Evolutionary conservation across 92 coral and sea anemone genomes (phyloP).

Genomic region (Porites rus): DNA sequence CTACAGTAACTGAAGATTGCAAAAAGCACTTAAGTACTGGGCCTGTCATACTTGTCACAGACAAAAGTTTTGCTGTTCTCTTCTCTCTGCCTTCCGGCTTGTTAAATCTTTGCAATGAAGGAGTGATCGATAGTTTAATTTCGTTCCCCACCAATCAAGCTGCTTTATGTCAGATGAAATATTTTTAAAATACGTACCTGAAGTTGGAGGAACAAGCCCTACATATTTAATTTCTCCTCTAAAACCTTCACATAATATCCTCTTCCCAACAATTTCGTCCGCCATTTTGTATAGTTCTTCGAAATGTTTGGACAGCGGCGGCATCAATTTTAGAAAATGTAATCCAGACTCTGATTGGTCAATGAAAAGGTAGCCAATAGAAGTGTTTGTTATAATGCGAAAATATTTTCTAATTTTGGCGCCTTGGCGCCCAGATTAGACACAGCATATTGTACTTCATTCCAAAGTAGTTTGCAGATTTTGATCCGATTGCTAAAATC

Average conservation of each 20-base stretch:
- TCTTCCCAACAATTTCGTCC: slow-evolving; percentile 72
- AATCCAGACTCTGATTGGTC: slow-evolving; percentile 44
- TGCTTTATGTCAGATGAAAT: background rate
- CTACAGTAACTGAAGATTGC: too few species aligned
- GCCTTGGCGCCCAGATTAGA: background rate
- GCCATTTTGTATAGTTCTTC: slow-evolving; percentile 73
- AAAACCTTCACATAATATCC: slow-evolving; percentile 85
- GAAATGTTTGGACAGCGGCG: slow-evolving; percentile 29
- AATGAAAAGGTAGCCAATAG: slow-evolving; percentile 38
- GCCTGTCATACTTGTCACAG: too few species aligned
- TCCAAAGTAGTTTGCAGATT: too few species aligned
- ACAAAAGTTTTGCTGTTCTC: too few species aligned
- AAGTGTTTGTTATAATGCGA: background rate
- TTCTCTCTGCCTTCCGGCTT: too few species aligned
- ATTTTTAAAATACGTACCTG: slow-evolving; percentile 44
- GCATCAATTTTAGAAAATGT: background rate
- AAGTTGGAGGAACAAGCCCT: slow-evolving; percentile 90
- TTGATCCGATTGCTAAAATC: background rate
- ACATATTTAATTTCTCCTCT: slow-evolving; percentile 84
- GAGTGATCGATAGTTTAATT: background rate
- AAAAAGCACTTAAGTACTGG: too few species aligned
- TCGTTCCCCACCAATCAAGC: background rate
- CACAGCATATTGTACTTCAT: too few species aligned
- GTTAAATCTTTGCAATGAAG: background rate
- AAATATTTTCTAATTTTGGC: slow-evolving; percentile 50